Percentiles rank a stretch among this genome's conserved stretches.
Evolutionary conservation across 1,140 invertebrate species (phyloP).

Genomic region (Megalonaias nervosa): DNA sequence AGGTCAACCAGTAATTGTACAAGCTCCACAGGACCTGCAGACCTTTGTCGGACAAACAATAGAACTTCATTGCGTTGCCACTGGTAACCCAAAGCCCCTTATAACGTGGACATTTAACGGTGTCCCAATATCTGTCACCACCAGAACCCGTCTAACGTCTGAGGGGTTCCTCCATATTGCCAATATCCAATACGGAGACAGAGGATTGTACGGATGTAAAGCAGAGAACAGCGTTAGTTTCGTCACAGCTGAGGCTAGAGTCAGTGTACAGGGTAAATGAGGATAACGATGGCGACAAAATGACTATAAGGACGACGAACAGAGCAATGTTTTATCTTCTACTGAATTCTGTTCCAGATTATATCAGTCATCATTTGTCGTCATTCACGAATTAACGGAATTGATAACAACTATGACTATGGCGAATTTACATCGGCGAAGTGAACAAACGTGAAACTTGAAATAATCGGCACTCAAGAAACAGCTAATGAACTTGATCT

Average conservation of each 20-base stretch:
- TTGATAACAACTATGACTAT: no score
- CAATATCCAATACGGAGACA: constrained; percentile 77
- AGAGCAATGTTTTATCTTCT: no score
- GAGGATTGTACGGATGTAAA: constrained; percentile 82
- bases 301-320: no score
- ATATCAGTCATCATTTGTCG: no score
- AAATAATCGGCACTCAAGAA: no score
- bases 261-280: constrained; percentile 80
- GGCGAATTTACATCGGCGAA: no score
- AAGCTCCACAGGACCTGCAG: constrained; percentile 62
- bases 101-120: constrained; percentile 79
- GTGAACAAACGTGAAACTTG: no score
- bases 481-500: no score
- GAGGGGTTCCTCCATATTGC: constrained; percentile 78
- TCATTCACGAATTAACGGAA: no score
- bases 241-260: constrained; percentile 77
- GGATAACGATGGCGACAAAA: neutral
- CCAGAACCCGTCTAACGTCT: no score
- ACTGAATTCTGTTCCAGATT: no score
- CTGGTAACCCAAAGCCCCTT: constrained; percentile 78
- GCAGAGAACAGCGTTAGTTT: constrained; percentile 80
- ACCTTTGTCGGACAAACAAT: constrained; percentile 72
- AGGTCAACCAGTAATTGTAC: no score
- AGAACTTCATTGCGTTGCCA: constrained; percentile 78
- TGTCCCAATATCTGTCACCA: neutral